These are phyloP conservation scores for Metacarcinus magister DNA, from an alignment of 2,888 invertebrate species.

Conservation along the genomic window DNA sequence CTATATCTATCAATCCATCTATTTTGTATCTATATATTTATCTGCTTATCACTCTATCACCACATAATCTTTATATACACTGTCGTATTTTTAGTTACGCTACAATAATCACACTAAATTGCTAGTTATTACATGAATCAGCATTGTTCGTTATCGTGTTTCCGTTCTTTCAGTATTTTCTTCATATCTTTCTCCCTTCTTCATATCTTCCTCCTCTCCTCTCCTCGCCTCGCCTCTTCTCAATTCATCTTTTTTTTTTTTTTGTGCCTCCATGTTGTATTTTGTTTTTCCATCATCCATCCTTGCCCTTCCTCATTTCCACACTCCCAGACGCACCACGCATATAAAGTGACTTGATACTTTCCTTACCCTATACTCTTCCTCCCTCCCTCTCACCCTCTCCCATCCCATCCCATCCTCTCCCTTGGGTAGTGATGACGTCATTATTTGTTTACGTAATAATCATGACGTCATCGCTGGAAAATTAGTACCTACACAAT, in stretches of 20 bases:
- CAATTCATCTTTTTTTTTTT: neutral
- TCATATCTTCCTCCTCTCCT: neutral
- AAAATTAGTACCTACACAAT: neutral
- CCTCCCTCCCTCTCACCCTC: neutral
- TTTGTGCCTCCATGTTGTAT: neutral
- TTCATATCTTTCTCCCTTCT: neutral
- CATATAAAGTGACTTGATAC: neutral
- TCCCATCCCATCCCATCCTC: neutral
- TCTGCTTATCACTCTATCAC: neutral
- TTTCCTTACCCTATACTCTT: neutral
- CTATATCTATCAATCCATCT: neutral
- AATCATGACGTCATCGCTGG: neutral
- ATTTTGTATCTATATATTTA: neutral
- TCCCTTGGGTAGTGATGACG: neutral
- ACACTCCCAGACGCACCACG: neutral
- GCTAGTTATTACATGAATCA: neutral
- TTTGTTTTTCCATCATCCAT: neutral
- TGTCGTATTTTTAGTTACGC: neutral
- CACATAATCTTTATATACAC: no score
- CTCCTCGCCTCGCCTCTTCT: neutral
- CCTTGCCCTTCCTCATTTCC: neutral
- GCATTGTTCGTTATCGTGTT: neutral
- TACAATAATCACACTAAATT: neutral
- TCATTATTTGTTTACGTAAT: neutral
- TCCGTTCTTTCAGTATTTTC: neutral